Conservation (phyloP, 37 sponge, comb jelly and placozoan species). For the Lycopodina hypogea region DNA sequence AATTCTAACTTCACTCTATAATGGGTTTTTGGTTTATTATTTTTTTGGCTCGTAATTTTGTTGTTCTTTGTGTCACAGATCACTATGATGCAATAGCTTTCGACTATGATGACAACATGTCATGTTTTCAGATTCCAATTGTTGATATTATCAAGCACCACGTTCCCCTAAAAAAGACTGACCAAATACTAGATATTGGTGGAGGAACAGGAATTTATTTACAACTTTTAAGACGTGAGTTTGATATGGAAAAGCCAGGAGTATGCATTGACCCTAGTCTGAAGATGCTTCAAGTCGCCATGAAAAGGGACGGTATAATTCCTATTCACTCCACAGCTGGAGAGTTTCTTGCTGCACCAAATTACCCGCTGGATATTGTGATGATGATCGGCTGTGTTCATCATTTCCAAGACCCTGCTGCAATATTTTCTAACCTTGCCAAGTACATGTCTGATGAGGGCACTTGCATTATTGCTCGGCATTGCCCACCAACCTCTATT, state of each 20-base stretch:
- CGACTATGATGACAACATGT: background rate
- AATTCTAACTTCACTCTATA: no score
- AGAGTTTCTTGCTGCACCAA: slow-evolving; percentile 1
- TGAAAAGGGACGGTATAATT: background rate
- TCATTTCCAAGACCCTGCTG: background rate
- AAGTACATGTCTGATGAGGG: slow-evolving; percentile 12
- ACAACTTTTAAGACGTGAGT: background rate
- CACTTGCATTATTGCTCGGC: background rate
- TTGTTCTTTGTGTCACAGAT: background rate
- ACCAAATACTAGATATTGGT: background rate
- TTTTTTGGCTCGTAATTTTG: no score
- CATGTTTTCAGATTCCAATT: background rate
- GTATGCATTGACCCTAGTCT: slow-evolving; percentile 1
- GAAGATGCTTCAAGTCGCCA: background rate
- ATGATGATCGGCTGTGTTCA: background rate
- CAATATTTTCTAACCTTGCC: background rate
- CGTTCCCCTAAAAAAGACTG: background rate
- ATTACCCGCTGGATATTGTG: background rate
- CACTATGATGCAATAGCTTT: background rate
- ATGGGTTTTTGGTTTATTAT: no score
- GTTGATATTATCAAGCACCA: background rate
- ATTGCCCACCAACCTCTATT: background rate
- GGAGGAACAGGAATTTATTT: background rate
- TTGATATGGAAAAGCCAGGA: background rate
- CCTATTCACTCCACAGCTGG: slow-evolving; percentile 5